Percentiles rank a stretch among this genome's conserved stretches.
phyloP scores from a whole-genome alignment of 2,113 vertebrate species.

The Psilopsiagon aurifrons region DNA sequence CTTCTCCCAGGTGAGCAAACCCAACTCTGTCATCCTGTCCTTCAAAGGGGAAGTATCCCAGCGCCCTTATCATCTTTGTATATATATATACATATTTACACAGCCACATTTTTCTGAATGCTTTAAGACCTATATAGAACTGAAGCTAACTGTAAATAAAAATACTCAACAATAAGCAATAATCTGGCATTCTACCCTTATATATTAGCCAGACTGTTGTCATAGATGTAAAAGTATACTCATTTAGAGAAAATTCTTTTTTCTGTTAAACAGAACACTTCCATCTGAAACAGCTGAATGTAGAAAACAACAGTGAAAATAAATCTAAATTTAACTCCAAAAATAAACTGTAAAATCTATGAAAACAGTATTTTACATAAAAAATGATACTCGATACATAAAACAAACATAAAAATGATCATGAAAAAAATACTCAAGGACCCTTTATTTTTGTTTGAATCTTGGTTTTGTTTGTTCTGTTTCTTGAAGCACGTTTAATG shows the following conservation, averaged over 20 bases:
- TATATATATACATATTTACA: no score
- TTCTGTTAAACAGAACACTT: background rate
- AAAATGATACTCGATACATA: background rate
- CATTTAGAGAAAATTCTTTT: background rate
- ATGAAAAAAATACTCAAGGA: background rate
- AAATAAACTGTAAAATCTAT: background rate
- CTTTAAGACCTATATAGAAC: background rate
- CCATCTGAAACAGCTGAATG: background rate
- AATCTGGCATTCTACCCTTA: background rate
- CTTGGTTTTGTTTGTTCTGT: background rate
- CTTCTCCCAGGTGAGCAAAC: background rate
- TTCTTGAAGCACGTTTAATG: background rate
- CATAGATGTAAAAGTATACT: background rate
- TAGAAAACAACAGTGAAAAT: background rate
- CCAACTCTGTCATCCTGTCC: background rate
- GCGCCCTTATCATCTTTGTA: fast-evolving
- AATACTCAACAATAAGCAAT: background rate
- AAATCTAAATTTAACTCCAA: background rate
- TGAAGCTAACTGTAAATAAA: background rate
- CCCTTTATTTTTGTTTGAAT: background rate
- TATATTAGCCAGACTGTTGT: background rate
- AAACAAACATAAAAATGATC: background rate
- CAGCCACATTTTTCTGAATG: background rate
- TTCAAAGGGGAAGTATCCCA: background rate
- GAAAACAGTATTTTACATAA: background rate